Evolutionary conservation across 2,113 vertebrate species (phyloP), one percentile per base, ranked within the genome.

Genomic region (Spea multiplicata): DNA sequence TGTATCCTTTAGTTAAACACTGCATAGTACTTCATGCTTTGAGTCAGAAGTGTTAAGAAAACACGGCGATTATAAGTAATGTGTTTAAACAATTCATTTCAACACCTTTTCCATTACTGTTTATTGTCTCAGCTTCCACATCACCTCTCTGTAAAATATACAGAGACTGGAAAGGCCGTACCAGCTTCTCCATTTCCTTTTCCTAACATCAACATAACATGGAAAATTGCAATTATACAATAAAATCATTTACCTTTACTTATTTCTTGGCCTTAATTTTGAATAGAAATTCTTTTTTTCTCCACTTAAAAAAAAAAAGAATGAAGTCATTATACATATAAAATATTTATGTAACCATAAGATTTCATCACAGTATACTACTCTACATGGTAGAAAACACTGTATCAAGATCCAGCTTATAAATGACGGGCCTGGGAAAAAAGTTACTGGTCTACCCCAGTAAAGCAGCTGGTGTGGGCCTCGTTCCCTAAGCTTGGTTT

Each of bases 31-130:
- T 73, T 73, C 47, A 59, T 49, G 66, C 70, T 73, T 49, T 6
- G 17, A 30, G 64, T 12, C 17, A 10, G 53, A 73, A 64, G 71
- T 80, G 78, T 66, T 73, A 68, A 9, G 16, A 73, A 57, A 61
- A 59, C 53, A 44, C 62, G 61, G 44, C 61, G 64, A 61, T 68
- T 80, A 68, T 72, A 16, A 57, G 14, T 5, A 16, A 74, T 48
- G 45, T 67, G 62, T 62, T 73, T 59, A 50, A 74, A 67, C 78
- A 80, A 80, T 66, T 50, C 13, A 2, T 80, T 59, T 67, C 73
- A 66, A 80, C 71, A 74, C 78, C 30, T 80, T 73, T 73, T 66
- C 70, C 61, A 64, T 80, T 16, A 44, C 45, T 57, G 64, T 74
- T 73, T 74, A 80, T 48, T 3, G 3, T 80, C 71, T 74, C 78